These are phyloP conservation scores for Tamias sibiricus DNA, from an alignment of 2,113 vertebrate species.

Conservation along the genomic window DNA sequence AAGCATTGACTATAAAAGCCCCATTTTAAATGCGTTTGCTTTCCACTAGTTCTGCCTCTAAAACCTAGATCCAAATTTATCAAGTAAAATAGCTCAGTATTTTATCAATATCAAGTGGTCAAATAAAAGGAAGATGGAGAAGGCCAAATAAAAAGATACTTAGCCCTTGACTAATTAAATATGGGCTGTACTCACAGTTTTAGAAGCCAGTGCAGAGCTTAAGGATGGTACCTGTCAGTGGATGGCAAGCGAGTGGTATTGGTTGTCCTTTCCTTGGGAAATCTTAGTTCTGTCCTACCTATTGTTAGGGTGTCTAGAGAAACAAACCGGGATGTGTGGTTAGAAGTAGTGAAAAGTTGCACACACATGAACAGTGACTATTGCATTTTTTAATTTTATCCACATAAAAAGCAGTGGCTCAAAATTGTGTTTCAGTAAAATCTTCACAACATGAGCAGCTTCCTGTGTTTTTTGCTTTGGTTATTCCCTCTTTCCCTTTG, in stretches of 20 bases:
- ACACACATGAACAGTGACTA: not conserved
- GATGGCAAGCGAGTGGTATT: not conserved
- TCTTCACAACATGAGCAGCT: not conserved
- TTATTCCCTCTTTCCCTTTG: not conserved
- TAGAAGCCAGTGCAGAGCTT: not conserved
- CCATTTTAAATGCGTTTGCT: not conserved
- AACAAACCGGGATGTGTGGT: not conserved
- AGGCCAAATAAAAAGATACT: not conserved
- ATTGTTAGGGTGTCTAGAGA: not conserved
- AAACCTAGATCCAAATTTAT: not conserved
- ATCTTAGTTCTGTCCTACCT: not conserved
- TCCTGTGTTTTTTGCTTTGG: not conserved
- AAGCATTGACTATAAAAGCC: not conserved
- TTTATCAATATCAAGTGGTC: not conserved
- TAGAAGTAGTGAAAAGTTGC: not conserved
- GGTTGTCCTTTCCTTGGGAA: not conserved
- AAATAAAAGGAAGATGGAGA: constrained; percentile 2
- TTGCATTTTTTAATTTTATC: constrained; percentile 36
- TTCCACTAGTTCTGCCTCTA: not conserved
- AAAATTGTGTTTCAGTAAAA: not conserved
- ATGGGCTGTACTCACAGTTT: not conserved
- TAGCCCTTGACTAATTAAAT: not conserved
- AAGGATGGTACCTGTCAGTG: not conserved
- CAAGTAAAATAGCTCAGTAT: constrained; percentile 19
- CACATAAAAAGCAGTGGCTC: not conserved